Evolutionary conservation across 2,797 vertebrate species (phyloP), one percentile per base, ranked within the genome.

Genomic region (Sebastes matsubarae): DNA sequence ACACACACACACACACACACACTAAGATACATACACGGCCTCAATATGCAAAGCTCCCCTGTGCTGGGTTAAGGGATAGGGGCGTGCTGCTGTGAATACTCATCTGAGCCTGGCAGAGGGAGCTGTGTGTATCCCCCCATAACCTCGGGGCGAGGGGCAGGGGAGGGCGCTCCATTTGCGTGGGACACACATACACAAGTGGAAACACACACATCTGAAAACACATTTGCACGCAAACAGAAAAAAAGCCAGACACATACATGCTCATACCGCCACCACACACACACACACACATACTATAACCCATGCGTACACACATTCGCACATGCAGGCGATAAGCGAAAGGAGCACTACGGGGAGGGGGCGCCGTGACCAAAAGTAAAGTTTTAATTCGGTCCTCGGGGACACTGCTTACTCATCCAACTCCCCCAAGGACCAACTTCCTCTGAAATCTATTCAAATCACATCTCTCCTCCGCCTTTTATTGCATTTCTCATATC

Each of bases 401-500:
- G 82, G 94, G 94, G 93, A 94, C 90, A 88, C 92, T 94, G 93
- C 93, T 95, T 94, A 94, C 94, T 95, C 93, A 95, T 93, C 90
- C 91, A 88, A 91, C 92, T 92, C 90, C 91, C 94, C 92, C 77
- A 91, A 95, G 94, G 94, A 95, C 89, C 69, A 73, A 90, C 93
- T 93, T 93, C 92, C 95, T 92, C 94, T 87, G 88, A 96, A 96
- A 96, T 96, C 95, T 95, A 96, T 96, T 96, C 95, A 96, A 96
- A 96, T 96, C 95, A 92, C 94, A 96, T 96, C 94, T 95, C 95
- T 93, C 93, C 93, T 90, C 92, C 80, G 88, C 95, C 92, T 95
- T 96, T 96, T 96, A 96, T 96, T 96, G 95, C 96, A 96, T 96
- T 96, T 94, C 95, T 94, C 95, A 94, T 94, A 95, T 94, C 93